Conservation (phyloP, 2,888 invertebrate genomes). For the Julus scanicus region DNA sequence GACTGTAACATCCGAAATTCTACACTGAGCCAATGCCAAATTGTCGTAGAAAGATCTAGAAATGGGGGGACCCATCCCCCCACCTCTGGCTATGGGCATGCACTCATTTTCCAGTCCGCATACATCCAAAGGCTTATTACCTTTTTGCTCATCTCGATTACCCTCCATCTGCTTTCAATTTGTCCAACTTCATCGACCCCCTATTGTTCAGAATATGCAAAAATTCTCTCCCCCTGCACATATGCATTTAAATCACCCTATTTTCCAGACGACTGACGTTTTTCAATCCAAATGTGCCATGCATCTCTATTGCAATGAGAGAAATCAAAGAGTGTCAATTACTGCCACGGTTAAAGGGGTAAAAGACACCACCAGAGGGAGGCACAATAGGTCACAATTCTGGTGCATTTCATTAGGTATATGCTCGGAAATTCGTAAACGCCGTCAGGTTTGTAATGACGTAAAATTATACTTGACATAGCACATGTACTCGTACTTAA, state of each 20-base stretch:
- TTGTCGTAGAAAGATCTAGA: neutral
- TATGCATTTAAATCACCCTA: neutral
- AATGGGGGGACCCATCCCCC: neutral
- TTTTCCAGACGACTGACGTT: neutral
- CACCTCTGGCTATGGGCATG: neutral
- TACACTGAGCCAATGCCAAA: neutral
- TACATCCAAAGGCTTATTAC: neutral
- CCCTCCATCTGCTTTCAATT: constrained; percentile 1
- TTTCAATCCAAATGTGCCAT: neutral
- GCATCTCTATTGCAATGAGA: neutral
- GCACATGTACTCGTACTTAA: too few relatives aligned
- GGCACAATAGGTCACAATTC: neutral
- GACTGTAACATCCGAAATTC: neutral
- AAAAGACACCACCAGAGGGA: neutral
- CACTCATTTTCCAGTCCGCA: neutral
- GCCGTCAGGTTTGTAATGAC: too few relatives aligned
- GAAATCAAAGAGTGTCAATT: neutral
- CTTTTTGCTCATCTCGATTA: neutral
- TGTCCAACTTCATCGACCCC: neutral
- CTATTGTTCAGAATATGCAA: neutral
- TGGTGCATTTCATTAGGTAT: too few relatives aligned
- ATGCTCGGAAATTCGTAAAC: too few relatives aligned
- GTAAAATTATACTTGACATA: too few relatives aligned
- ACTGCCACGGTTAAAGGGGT: neutral
- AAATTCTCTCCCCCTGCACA: neutral